These are phyloP conservation scores for Aythya baeri DNA, from an alignment of 2,113 vertebrate genomes.

Conservation along the genomic window DNA sequence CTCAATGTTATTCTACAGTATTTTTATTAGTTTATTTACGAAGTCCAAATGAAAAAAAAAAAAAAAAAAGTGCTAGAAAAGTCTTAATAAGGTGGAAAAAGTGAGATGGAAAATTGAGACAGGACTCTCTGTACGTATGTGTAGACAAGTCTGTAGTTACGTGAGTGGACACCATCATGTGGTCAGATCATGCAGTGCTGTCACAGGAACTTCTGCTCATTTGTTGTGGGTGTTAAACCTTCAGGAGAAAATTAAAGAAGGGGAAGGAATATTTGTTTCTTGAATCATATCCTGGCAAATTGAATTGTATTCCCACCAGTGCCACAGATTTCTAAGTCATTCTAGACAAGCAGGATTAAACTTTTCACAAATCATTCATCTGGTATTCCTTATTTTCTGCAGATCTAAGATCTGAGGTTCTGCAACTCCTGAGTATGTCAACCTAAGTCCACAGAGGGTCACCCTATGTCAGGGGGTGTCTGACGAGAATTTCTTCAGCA, in stretches of 20 bases:
- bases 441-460: not conserved
- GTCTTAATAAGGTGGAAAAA: not conserved
- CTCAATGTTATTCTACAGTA: not conserved
- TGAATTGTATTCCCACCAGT: not conserved
- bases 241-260: not conserved
- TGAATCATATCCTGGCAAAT: not conserved
- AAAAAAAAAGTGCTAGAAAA: not conserved
- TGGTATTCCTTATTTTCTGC: not conserved
- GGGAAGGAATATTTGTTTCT: not conserved
- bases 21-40: not conserved
- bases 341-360: not conserved
- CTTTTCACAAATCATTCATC: not conserved
- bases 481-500: not conserved
- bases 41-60: not conserved
- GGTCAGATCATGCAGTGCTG: not conserved
- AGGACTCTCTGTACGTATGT: not conserved
- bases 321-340: not conserved
- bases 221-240: not conserved
- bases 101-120: not conserved
- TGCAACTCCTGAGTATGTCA: not conserved
- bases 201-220: not conserved
- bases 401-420: not conserved
- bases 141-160: not conserved
- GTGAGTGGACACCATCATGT: not conserved
- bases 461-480: not conserved